A percentile compares a stretch with the other conserved stretches of the same genome.
Evolutionary conservation across 2,113 vertebrate species (phyloP).

Genomic region (Noctilio leporinus): DNA sequence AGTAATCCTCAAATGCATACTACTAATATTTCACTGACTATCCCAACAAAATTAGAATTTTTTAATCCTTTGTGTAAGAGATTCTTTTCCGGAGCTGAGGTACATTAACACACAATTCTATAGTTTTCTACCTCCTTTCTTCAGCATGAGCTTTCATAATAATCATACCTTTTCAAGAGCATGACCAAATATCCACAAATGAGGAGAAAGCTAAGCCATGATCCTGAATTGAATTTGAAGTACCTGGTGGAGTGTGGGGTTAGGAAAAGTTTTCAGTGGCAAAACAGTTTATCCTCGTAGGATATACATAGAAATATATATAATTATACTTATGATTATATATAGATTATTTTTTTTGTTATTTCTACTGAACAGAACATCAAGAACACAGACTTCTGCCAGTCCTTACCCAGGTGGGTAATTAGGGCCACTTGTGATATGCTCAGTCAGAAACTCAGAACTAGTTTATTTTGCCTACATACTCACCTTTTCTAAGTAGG

Average conservation of each 20-base stretch:
- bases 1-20: constrained; percentile 4
- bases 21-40: constrained; percentile 16
- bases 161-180: constrained; percentile 43
- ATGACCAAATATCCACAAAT: constrained; percentile 53
- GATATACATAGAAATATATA: neutral
- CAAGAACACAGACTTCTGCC: neutral
- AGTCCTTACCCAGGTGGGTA: neutral
- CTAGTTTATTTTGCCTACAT: neutral
- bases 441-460: neutral
- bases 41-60: constrained; percentile 28
- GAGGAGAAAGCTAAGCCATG: constrained; percentile 53
- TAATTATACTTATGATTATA: no score
- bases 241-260: neutral
- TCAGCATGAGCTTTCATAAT: constrained; percentile 37
- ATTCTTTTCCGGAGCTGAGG: neutral
- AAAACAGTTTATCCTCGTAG: constrained; percentile 14
- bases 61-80: neutral
- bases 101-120: constrained; percentile 48
- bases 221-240: constrained; percentile 26
- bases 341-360: neutral
- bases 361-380: neutral
- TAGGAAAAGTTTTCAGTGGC: neutral
- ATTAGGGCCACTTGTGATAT: neutral
- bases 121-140: constrained; percentile 54
- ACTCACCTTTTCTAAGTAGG: constrained; percentile 93